Percentiles rank a stretch among this genome's conserved stretches.
Conservation (phyloP, 1,140 invertebrate species). For the Heliconius hewitsoni region DNA sequence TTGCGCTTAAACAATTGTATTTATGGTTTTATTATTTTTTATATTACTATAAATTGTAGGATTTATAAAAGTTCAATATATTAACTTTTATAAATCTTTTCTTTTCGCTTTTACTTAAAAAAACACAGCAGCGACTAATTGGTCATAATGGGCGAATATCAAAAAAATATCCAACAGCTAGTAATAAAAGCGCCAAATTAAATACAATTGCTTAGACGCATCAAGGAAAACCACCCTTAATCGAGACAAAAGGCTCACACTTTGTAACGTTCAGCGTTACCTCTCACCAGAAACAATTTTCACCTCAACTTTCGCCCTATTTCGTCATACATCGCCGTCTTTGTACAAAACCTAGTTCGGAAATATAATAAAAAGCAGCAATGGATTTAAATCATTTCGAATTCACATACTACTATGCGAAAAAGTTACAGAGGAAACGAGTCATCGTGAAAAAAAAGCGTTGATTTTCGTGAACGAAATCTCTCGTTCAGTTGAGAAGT, state of each 20-base stretch:
- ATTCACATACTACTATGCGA: conserved; percentile 39
- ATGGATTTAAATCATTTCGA: conserved; percentile 42
- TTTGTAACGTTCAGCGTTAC: conserved; percentile 78
- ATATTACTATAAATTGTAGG: too few species aligned
- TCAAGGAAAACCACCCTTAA: conserved; percentile 52
- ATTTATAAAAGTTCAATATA: too few species aligned
- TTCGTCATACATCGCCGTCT: conserved; percentile 53
- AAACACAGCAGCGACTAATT: too few species aligned
- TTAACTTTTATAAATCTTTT: too few species aligned
- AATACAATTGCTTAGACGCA: conserved; percentile 12
- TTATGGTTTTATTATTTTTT: too few species aligned
- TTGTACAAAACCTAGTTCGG: neutral
- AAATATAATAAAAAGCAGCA: conserved; percentile 35
- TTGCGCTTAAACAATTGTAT: too few species aligned
- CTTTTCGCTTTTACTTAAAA: too few species aligned
- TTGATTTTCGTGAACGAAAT: conserved; percentile 66
- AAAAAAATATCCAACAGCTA: neutral
- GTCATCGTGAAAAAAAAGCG: conserved; percentile 60
- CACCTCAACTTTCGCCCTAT: conserved; percentile 29
- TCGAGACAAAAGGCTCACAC: conserved; percentile 78
- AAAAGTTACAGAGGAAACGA: conserved; percentile 45
- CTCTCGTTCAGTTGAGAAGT: conserved; percentile 54
- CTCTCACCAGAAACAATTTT: conserved; percentile 51
- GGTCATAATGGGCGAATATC: too few species aligned
- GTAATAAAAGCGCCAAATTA: neutral